Base-by-base conservation (phyloP, 2,113 vertebrate species). In the Progne subis region DNA sequence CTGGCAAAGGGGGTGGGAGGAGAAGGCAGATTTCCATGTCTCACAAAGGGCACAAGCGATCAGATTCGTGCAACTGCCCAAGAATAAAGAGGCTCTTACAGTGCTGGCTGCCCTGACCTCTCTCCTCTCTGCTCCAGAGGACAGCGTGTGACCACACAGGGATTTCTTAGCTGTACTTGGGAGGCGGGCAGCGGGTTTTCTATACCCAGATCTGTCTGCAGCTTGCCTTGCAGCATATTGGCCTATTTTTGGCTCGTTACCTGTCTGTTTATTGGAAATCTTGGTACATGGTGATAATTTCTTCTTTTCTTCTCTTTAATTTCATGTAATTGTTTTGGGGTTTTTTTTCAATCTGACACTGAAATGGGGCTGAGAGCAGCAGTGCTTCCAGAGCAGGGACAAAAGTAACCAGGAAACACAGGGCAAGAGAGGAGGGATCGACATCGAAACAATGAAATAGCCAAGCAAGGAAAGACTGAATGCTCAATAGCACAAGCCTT, bases 401-500 rank as follows among this genome's bases (percentile, higher is more conserved):
- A 96, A 97, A 97, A 97, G 96, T 95, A 96, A 95, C 95, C 95
- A 95, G 95, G 96, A 95, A 95, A 95, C 95, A 96, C 92, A 92
- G 94, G 96, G 95, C 95, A 94, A 96, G 94, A 96, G 95, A 96
- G 96, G 94, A 96, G 96, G 93, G 95, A 96, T 95, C 92, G 88
- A 94, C 94, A 90, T 64, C 8, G 94, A 97, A 96, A 97, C 96
- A 97, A 96, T 96, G 95, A 96, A 96, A 95, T 97, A 97, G 95
- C 96, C 95, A 93, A 94, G 95, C 94, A 96, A 96, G 96, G 93
- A 70, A 93, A 97, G 96, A 67, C 96, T 95, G 96, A 97, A 97
- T 95, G 88, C 96, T 97, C 96, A 96, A 97, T 97, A 96, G 96
- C 95, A 97, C 96, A 95, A 96, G 96, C 86, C 94, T 96, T 97